Evolutionary conservation across 2,888 invertebrate genomes (phyloP), one percentile per base, ranked within the genome.

Genomic region (Automeris io): DNA sequence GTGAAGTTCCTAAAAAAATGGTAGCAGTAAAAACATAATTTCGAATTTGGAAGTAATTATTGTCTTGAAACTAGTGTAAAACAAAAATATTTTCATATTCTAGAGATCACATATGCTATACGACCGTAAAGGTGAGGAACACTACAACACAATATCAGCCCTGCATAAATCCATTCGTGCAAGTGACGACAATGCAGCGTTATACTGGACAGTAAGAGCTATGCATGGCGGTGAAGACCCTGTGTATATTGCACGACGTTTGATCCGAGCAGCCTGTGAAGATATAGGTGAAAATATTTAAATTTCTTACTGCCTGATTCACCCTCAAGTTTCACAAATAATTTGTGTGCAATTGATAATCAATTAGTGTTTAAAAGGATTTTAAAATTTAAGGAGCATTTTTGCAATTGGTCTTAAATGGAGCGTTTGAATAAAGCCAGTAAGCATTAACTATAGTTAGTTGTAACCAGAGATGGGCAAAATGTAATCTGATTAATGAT

Each of bases 141-240:
- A 95, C 72, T 95, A 94, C 70, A 93, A 95, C 66, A 90, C 90
- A 24, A 91, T 94, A 53, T 95, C 95, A 1, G 95, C 95, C 0
- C 78, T 95, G 49, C 95, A 95, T 59, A 95, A 95, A 72, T 93
- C 94, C 0, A 91, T 95, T 35, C 87, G 95, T 49, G 94, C 94
- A 0, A 90, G 93, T 11, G 93, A 94, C 67, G 92, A 90, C 44
- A 93, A 92, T 71, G 95, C 94, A 2, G 90, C 95, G 8, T 71
- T 95, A 24, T 95, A 95, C 65, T 95, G 95, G 95, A 86, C 93
- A 2, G 90, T 93, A 1, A 87, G 95, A 43, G 95, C 95, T 88
- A 74, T 95, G 49, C 88, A 90, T 41, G 92, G 92, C 9, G 95
- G 95, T 7, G 95, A 95, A 70, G 93, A 95, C 68, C 95, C 95